Conservation (phyloP, 1,140 invertebrate genomes). For the Meloidogyne hapla region DNA sequence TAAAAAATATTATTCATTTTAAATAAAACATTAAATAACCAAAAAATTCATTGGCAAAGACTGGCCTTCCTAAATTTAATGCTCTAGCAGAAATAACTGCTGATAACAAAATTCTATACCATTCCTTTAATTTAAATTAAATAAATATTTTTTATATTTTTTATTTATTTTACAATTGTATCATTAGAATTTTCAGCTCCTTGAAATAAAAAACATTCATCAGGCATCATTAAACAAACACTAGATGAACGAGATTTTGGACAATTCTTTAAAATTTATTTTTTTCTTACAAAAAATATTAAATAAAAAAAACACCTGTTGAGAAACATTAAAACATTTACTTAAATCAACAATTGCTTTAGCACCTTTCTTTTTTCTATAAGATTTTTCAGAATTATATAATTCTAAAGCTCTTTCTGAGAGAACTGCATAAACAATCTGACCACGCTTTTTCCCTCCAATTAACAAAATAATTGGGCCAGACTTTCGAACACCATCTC, state of each 20-base stretch:
- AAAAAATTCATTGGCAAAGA: constrained; percentile 41
- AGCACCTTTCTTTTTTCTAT: constrained; percentile 39
- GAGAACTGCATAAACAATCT: constrained; percentile 22
- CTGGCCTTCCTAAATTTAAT: constrained; percentile 36
- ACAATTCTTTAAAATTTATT: constrained; percentile 7
- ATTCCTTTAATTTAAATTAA: constrained; percentile 14
- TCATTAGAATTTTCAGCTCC: constrained; percentile 23
- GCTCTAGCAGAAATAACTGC: constrained; percentile 35
- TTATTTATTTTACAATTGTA: constrained; percentile 11
- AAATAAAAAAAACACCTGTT: constrained; percentile 29
- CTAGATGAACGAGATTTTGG: constrained; percentile 8
- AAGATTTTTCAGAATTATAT: constrained; percentile 44
- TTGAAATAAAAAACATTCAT: constrained; percentile 31
- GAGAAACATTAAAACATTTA: constrained; percentile 44
- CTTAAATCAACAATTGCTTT: constrained; percentile 41
- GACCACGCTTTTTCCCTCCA: constrained; percentile 20
- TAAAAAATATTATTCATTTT: neutral
- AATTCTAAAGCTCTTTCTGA: constrained; percentile 46
- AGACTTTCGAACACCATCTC: constrained; percentile 28
- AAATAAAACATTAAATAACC: constrained; percentile 16
- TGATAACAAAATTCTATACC: constrained; percentile 26
- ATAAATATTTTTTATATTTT: neutral
- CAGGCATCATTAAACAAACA: constrained; percentile 36
- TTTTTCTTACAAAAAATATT: neutral
- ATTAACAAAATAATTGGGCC: constrained; percentile 21